Evolutionary conservation across 2,113 vertebrate species (phyloP).

Genomic region (Greenwoodochromis staneri): DNA sequence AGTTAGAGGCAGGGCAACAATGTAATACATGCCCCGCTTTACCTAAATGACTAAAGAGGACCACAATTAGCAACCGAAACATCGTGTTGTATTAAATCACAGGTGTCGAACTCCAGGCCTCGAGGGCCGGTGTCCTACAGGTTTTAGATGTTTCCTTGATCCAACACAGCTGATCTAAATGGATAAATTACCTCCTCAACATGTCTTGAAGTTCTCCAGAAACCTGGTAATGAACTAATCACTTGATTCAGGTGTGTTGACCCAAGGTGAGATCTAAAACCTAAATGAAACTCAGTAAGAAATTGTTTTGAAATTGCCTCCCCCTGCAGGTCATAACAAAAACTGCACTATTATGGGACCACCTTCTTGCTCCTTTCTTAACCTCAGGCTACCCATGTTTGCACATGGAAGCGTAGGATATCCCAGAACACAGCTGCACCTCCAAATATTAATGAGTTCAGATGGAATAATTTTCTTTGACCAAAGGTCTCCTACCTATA

Average conservation of each 20-base stretch:
- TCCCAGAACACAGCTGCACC: not conserved
- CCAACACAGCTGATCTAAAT: too few relatives aligned
- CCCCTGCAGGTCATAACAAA: not conserved
- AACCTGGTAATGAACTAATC: too few relatives aligned
- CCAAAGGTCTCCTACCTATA: not conserved
- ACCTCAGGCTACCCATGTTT: fast-evolving
- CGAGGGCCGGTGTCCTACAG: not conserved
- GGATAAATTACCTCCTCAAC: too few relatives aligned
- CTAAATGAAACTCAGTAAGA: not conserved
- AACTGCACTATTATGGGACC: not conserved
- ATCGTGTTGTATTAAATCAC: not conserved
- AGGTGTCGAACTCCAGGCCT: not conserved
- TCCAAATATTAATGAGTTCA: not conserved
- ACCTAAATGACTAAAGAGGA: fast-evolving
- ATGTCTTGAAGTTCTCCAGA: too few relatives aligned
- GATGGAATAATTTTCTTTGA: not conserved
- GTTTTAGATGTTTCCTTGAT: too few relatives aligned
- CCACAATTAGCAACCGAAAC: not conserved
- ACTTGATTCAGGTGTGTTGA: too few relatives aligned
- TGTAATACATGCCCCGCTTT: fast-evolving
- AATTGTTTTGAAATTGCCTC: not conserved
- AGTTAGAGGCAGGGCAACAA: not conserved
- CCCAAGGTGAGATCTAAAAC: not conserved
- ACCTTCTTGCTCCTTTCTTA: not conserved
- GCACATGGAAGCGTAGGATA: not conserved